These are phyloP conservation scores for Bungarus multicinctus DNA, from an alignment of 2,113 vertebrate genomes.

Conservation along the genomic window DNA sequence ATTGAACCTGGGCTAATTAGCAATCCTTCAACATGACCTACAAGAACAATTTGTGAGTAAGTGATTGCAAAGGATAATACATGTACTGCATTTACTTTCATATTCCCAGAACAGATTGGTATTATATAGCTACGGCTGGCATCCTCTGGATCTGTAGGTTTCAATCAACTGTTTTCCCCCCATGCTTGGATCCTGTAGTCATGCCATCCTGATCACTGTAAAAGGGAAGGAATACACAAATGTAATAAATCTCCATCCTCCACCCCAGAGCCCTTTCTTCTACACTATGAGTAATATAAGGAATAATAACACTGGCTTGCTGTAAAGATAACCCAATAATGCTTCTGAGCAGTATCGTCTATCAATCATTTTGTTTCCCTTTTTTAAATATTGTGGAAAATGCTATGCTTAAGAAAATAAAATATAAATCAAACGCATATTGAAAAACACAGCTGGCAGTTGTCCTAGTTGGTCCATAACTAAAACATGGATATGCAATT, in stretches of 20 bases:
- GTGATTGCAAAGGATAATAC: background rate
- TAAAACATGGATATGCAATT: background rate
- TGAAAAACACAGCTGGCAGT: slow-evolving; percentile 5
- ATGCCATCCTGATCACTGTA: background rate
- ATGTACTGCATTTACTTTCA: background rate
- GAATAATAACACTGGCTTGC: background rate
- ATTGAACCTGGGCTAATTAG: background rate
- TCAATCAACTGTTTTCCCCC: background rate
- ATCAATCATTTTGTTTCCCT: background rate
- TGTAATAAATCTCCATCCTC: background rate
- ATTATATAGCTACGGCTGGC: background rate
- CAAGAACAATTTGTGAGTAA: background rate
- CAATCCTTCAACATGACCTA: background rate
- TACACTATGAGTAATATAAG: background rate
- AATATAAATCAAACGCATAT: background rate
- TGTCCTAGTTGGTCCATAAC: background rate
- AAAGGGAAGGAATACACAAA: background rate
- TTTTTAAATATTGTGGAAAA: background rate
- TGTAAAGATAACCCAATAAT: background rate
- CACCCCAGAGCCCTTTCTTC: background rate
- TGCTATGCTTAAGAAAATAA: background rate
- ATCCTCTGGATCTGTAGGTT: background rate
- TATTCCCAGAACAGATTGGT: background rate
- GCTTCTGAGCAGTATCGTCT: background rate
- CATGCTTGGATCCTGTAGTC: background rate